Percentiles rank a stretch among this genome's conserved stretches.
These are phyloP conservation scores for Sebastes kiyomatsui DNA, from an alignment of 2,797 vertebrate species.

Conservation along the genomic window DNA sequence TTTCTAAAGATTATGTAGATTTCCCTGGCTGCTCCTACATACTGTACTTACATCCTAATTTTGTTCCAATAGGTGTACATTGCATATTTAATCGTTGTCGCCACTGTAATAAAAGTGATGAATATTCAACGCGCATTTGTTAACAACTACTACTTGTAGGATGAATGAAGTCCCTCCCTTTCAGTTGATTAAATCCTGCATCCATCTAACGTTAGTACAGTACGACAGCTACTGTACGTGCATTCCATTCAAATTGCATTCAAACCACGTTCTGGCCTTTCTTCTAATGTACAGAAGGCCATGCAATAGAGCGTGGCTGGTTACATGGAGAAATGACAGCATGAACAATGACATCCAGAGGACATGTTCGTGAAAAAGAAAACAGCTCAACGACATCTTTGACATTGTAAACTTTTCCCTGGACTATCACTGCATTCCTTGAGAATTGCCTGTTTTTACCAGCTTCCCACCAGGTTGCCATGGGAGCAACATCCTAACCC, in stretches of 20 bases:
- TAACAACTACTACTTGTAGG: neutral
- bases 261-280: neutral
- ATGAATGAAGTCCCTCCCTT: neutral
- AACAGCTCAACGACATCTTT: neutral
- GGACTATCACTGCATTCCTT: neutral
- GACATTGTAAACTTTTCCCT: neutral
- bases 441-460: neutral
- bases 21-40: neutral
- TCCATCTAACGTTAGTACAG: neutral
- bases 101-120: neutral
- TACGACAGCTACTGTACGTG: neutral
- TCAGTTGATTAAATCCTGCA: neutral
- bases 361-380: neutral
- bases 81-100: neutral
- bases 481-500: neutral
- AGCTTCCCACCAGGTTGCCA: neutral
- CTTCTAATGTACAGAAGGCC: neutral
- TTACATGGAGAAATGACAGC: neutral
- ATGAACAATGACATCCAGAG: neutral
- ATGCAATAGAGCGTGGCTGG: neutral
- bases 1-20: neutral
- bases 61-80: neutral
- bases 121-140: neutral
- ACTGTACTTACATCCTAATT: neutral
- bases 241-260: neutral